Evolutionary conservation across 1,140 invertebrate species (phyloP).

Genomic region (Radopholus similis): DNA sequence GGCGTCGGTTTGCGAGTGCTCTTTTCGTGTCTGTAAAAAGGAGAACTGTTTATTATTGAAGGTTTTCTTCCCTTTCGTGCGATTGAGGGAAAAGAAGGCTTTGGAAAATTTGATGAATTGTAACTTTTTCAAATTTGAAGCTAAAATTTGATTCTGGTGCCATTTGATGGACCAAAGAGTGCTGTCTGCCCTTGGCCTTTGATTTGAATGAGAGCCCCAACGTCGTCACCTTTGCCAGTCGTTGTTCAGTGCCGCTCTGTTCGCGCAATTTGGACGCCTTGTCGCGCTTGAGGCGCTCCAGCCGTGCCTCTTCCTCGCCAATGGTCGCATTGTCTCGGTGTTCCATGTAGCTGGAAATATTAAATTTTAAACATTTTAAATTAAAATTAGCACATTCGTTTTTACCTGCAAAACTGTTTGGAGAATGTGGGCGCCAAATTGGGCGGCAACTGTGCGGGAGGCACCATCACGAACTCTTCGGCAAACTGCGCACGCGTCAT

Average conservation of each 20-base stretch:
- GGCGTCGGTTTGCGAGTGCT: not conserved
- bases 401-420: not conserved
- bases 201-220: not conserved
- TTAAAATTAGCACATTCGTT: no score
- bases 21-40: not conserved
- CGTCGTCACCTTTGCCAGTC: not conserved
- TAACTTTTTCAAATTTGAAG: not conserved
- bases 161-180: not conserved
- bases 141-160: not conserved
- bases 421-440: slow-evolving; percentile 35
- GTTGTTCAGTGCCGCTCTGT: not conserved
- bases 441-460: slow-evolving; percentile 21
- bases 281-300: slow-evolving; percentile 15
- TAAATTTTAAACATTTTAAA: no score
- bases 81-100: not conserved
- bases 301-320: slow-evolving; percentile 23
- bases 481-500: slow-evolving; percentile 25
- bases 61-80: no score
- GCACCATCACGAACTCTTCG: slow-evolving; percentile 25
- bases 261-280: slow-evolving; percentile 6
- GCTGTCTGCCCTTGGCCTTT: not conserved
- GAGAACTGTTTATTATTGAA: no score
- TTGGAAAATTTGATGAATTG: not conserved
- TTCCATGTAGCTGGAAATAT: slow-evolving; percentile 38
- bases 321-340: slow-evolving; percentile 32